phyloP scores from a whole-genome alignment of 2,113 vertebrate species.

The Melierax canorus region DNA sequence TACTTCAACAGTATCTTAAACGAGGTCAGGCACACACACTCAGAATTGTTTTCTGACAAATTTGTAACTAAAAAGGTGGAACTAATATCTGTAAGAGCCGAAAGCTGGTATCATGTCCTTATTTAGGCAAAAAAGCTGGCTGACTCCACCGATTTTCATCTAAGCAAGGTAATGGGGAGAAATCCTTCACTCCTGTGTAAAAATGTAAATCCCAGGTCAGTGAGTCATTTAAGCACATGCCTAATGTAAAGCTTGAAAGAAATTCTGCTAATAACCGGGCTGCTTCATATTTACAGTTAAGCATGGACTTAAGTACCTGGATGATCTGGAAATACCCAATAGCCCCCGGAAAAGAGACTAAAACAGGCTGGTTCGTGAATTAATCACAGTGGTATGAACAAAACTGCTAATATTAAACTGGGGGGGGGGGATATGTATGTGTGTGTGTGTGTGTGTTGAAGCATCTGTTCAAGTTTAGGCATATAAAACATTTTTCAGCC shows the following conservation, averaged over 20 bases:
- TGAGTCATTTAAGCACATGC: neutral
- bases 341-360: neutral
- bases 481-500: constrained; percentile 62
- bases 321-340: neutral
- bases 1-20: neutral
- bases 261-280: neutral
- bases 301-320: neutral
- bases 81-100: neutral
- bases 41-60: neutral
- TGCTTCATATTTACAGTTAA: neutral
- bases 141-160: neutral
- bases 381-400: neutral
- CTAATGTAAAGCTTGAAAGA: neutral
- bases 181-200: neutral
- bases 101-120: neutral
- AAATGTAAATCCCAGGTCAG: neutral
- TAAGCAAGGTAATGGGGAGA: neutral
- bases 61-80: constrained; percentile 37
- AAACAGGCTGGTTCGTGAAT: neutral
- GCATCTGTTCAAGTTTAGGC: constrained; percentile 68
- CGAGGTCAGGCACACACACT: neutral
- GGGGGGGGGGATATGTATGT: neutral
- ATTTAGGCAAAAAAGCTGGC: constrained; percentile 8
- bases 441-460: neutral
- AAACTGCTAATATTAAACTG: neutral